These are phyloP conservation scores for Caenorhabditis afra DNA, from an alignment of 2,888 invertebrate species.

Conservation along the genomic window DNA sequence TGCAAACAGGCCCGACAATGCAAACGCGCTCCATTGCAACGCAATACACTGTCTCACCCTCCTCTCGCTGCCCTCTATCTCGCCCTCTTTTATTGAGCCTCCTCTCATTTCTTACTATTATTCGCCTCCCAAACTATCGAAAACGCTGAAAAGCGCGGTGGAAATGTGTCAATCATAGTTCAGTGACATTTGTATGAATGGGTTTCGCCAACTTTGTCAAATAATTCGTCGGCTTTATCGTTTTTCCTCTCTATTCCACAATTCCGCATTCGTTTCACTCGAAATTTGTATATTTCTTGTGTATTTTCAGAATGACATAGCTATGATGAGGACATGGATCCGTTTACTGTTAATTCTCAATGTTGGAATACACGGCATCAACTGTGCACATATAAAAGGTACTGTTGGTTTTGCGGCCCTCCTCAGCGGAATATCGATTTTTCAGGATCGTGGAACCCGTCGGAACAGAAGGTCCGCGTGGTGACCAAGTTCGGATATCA, in stretches of 20 bases:
- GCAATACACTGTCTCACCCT: constrained; percentile 26
- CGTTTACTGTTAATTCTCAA: constrained; percentile 13
- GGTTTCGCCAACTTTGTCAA: constrained; percentile 12
- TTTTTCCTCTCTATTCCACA: constrained; percentile 78
- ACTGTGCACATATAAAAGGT: constrained; percentile 54
- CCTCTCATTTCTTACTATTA: constrained; percentile 18
- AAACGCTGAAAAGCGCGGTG: constrained; percentile 21
- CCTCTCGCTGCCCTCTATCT: constrained; percentile 10
- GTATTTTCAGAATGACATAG: constrained; percentile 59
- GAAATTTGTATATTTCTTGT: constrained; percentile 1
- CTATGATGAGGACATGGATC: constrained; percentile 50
- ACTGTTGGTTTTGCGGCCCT: neutral
- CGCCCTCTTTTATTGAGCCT: constrained; percentile 14
- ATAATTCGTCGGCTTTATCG: neutral
- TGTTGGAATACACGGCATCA: constrained; percentile 7
- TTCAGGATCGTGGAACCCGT: constrained; percentile 59
- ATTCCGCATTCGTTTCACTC: neutral
- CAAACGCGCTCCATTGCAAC: constrained; percentile 33
- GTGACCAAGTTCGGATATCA: constrained; percentile 96
- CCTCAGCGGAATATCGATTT: constrained; percentile 29
- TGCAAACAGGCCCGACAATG: neutral
- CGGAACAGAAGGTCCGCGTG: constrained; percentile 82
- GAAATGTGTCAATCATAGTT: constrained; percentile 42
- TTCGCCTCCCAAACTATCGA: constrained; percentile 15
- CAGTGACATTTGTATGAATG: constrained; percentile 29